phyloP scores from a whole-genome alignment of 2,113 vertebrate species.

The Prionailurus bengalensis region DNA sequence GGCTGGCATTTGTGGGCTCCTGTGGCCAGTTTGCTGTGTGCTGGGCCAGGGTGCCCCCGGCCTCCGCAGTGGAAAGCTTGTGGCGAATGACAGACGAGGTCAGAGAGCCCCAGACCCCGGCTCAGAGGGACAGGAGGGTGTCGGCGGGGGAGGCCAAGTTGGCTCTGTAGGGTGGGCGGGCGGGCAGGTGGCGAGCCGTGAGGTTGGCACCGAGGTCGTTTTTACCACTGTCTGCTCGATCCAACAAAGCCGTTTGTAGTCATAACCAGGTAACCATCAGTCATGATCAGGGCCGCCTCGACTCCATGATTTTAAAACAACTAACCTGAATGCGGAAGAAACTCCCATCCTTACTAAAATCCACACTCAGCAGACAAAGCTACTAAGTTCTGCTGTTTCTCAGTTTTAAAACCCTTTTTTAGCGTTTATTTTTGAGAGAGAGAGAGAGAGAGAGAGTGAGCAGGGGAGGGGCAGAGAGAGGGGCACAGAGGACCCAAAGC shows the following conservation, averaged over 20 bases:
- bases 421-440: no score
- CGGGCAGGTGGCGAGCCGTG: fast-evolving
- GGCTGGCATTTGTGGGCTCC: fast-evolving
- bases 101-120: fast-evolving
- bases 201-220: background rate
- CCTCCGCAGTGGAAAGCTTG: fast-evolving
- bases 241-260: fast-evolving
- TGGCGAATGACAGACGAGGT: background rate
- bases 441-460: no score
- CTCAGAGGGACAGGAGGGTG: background rate
- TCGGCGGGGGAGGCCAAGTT: fast-evolving
- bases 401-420: no score
- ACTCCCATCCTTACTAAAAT: background rate
- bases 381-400: fast-evolving
- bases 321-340: background rate
- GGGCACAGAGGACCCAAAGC: no score
- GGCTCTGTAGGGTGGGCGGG: background rate
- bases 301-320: background rate
- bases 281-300: fast-evolving
- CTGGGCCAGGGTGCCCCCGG: background rate
- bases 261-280: fast-evolving
- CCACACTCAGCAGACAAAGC: background rate
- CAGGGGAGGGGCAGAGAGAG: no score
- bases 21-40: background rate
- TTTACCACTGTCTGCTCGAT: fast-evolving